phyloP scores from a whole-genome alignment of 2,113 vertebrate species.

The Cryptotis parvus region DNA sequence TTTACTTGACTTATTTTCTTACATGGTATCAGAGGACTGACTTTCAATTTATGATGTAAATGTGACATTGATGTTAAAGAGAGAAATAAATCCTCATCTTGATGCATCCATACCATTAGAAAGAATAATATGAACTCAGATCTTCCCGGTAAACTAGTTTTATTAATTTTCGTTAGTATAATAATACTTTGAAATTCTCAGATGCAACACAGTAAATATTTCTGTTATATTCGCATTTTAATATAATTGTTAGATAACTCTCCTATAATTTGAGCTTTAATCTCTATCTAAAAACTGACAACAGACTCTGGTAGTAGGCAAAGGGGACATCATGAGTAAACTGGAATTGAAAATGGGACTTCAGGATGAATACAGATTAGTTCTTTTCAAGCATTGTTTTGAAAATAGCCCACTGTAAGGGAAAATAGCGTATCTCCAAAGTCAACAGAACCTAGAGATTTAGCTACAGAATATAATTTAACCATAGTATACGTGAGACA shows the following conservation, averaged over 20 bases:
- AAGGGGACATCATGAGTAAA: not conserved
- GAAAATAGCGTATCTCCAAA: too few species aligned
- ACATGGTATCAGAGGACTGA: not conserved
- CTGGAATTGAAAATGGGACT: not conserved
- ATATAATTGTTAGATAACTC: not conserved
- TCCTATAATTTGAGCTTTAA: not conserved
- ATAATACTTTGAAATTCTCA: constrained; percentile 4
- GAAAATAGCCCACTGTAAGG: not conserved
- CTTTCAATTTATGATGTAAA: not conserved
- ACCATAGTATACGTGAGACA: too few species aligned
- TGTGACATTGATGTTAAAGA: not conserved
- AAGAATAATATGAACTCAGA: not conserved
- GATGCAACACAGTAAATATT: not conserved
- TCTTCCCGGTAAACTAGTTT: not conserved
- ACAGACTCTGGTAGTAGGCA: not conserved
- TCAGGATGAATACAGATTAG: not conserved
- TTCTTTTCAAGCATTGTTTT: not conserved
- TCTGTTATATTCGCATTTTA: not conserved
- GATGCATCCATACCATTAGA: not conserved
- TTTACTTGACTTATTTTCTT: constrained; percentile 9
- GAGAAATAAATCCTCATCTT: not conserved
- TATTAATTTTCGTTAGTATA: not conserved
- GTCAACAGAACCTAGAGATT: too few species aligned
- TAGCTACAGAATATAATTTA: too few species aligned
- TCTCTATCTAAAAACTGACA: not conserved